Percentiles rank a stretch among this genome's conserved stretches.
phyloP scores from a whole-genome alignment of 2,113 vertebrate genomes.

The Siniperca chuatsi region DNA sequence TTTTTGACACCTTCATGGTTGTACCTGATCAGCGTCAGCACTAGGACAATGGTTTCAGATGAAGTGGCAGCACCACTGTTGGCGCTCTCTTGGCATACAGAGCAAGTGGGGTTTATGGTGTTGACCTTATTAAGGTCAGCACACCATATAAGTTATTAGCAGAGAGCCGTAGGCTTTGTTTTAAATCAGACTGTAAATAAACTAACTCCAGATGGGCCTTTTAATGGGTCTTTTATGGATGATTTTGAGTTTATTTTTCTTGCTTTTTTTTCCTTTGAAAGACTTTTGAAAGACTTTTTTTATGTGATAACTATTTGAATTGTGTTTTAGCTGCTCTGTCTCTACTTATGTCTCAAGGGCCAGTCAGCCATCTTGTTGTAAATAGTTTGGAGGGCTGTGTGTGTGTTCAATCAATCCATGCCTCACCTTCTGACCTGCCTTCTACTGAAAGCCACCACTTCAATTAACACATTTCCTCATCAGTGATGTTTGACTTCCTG shows the following conservation, averaged over 20 bases:
- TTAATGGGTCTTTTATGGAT: constrained; percentile 41
- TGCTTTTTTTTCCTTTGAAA: constrained; percentile 21
- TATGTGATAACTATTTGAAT: constrained; percentile 42
- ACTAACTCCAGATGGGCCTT: constrained; percentile 38
- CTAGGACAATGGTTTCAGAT: background rate
- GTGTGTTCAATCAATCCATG: background rate
- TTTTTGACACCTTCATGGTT: background rate
- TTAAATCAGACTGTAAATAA: constrained; percentile 60
- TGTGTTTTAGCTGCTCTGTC: constrained; percentile 38
- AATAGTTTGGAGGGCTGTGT: constrained; percentile 40
- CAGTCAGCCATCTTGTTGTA: constrained; percentile 51
- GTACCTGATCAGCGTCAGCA: background rate
- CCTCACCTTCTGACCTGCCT: constrained; percentile 45
- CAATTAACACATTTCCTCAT: constrained; percentile 46
- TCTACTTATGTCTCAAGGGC: constrained; percentile 21
- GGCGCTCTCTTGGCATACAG: background rate
- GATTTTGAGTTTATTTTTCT: constrained; percentile 30
- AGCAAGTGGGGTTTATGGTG: constrained; percentile 13
- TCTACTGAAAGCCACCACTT: constrained; percentile 38
- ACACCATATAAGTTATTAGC: constrained; percentile 9
- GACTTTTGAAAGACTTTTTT: constrained; percentile 47
- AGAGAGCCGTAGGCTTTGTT: constrained; percentile 24
- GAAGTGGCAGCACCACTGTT: background rate
- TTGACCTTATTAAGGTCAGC: constrained; percentile 26
- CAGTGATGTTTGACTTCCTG: constrained; percentile 43